These are phyloP conservation scores for Nilaparvata lugens DNA, from an alignment of 1,140 invertebrate species.

Conservation along the genomic window DNA sequence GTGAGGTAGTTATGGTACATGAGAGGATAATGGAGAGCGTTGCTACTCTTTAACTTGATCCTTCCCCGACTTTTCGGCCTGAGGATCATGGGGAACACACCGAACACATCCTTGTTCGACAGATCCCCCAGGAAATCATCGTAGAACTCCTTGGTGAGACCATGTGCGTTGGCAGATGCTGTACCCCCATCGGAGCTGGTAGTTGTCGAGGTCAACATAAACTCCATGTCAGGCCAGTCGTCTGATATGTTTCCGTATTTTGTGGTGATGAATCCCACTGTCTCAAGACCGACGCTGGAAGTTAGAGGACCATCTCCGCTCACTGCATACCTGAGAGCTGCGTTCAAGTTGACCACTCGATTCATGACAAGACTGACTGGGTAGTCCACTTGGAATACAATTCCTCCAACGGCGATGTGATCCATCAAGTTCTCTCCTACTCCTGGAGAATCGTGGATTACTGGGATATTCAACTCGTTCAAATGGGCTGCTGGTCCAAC, in stretches of 20 bases:
- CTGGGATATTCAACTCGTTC: conserved; percentile 40
- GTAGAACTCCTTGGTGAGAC: conserved; percentile 68
- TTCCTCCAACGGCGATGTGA: conserved; percentile 68
- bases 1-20: conserved; percentile 85
- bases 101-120: conserved; percentile 62
- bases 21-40: conserved; percentile 76
- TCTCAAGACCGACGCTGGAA: conserved; percentile 70
- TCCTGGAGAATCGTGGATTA: conserved; percentile 51
- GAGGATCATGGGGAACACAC: conserved; percentile 77
- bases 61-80: conserved; percentile 75
- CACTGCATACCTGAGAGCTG: conserved; percentile 64
- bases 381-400: conserved; percentile 71
- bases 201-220: conserved; percentile 75
- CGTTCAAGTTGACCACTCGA: conserved; percentile 64
- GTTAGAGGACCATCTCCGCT: conserved; percentile 72
- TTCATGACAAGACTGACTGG: conserved; percentile 65
- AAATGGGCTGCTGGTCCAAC: conserved; percentile 68
- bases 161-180: conserved; percentile 63
- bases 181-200: conserved; percentile 62
- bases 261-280: conserved; percentile 75
- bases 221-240: conserved; percentile 86
- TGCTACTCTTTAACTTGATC: conserved; percentile 60
- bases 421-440: conserved; percentile 78
- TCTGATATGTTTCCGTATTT: conserved; percentile 74
- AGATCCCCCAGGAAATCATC: conserved; percentile 59